Conservation (phyloP, 1,140 invertebrate genomes). For the Callitettix versicolor region DNA sequence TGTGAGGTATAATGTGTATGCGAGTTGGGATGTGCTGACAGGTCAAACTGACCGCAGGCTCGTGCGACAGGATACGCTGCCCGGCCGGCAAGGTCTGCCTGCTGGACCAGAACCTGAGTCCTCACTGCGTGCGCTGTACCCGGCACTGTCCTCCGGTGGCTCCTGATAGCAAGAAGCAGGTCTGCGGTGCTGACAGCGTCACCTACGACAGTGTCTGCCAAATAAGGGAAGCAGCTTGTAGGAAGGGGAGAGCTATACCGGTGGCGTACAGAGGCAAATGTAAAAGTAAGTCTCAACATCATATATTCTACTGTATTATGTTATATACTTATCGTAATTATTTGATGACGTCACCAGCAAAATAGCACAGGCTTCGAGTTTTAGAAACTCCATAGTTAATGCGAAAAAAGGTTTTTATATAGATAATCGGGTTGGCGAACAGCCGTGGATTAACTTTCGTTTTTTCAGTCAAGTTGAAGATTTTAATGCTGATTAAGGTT, state of each 20-base stretch:
- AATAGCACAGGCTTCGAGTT: too few relatives aligned
- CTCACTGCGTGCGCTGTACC: constrained; percentile 70
- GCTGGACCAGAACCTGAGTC: constrained; percentile 71
- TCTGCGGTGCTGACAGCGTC: constrained; percentile 77
- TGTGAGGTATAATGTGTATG: too few relatives aligned
- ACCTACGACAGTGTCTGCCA: constrained; percentile 82
- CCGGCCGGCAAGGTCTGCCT: constrained; percentile 70
- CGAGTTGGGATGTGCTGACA: not conserved
- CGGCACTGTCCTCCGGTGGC: constrained; percentile 43
- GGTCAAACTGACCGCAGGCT: constrained; percentile 40
- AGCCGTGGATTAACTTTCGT: too few relatives aligned
- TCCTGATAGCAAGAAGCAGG: constrained; percentile 35
- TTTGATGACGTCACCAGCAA: too few relatives aligned
- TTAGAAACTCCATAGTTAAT: not conserved
- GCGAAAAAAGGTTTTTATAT: too few relatives aligned
- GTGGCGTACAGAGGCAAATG: constrained; percentile 79
- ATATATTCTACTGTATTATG: not conserved
- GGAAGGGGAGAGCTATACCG: constrained; percentile 66
- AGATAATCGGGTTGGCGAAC: too few relatives aligned
- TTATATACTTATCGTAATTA: not conserved
- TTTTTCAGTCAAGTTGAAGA: too few relatives aligned
- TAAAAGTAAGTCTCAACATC: constrained; percentile 46
- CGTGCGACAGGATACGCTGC: constrained; percentile 67
- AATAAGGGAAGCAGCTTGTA: constrained; percentile 70
- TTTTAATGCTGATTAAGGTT: too few relatives aligned